phyloP scores from a whole-genome alignment of 2,888 invertebrate species.

The Perizoma flavofasciatum region DNA sequence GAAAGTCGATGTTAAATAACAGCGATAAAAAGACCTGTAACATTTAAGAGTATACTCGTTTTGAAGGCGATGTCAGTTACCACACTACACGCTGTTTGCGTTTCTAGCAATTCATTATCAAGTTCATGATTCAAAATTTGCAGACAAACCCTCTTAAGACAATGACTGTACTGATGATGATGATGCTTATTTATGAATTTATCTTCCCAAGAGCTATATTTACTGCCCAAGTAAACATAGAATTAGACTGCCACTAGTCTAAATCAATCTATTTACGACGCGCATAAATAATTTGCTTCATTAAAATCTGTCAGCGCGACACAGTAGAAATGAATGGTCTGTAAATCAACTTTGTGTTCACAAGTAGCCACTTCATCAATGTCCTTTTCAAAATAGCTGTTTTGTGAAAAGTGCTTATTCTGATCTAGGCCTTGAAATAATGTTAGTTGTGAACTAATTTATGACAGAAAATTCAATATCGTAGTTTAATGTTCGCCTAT shows the following conservation, averaged over 20 bases:
- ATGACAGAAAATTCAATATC: no score
- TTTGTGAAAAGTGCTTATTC: conserved; percentile 2
- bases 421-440: conserved; percentile 14
- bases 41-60: no score
- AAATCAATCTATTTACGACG: conserved; percentile 11
- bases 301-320: conserved; percentile 20
- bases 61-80: no score
- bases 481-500: no score
- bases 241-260: conserved; percentile 1
- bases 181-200: neutral
- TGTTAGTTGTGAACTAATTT: no score
- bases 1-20: no score
- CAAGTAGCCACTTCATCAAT: conserved; percentile 9
- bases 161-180: no score
- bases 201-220: neutral
- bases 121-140: no score
- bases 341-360: conserved; percentile 22
- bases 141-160: no score
- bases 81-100: no score
- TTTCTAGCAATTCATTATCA: no score
- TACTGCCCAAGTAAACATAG: neutral
- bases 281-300: conserved; percentile 18
- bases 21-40: no score
- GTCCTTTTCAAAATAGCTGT: conserved; percentile 14
- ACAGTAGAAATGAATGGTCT: conserved; percentile 12